Evolutionary conservation across 2,888 invertebrate species (phyloP).

Genomic region (Cactoblastis cactorum): DNA sequence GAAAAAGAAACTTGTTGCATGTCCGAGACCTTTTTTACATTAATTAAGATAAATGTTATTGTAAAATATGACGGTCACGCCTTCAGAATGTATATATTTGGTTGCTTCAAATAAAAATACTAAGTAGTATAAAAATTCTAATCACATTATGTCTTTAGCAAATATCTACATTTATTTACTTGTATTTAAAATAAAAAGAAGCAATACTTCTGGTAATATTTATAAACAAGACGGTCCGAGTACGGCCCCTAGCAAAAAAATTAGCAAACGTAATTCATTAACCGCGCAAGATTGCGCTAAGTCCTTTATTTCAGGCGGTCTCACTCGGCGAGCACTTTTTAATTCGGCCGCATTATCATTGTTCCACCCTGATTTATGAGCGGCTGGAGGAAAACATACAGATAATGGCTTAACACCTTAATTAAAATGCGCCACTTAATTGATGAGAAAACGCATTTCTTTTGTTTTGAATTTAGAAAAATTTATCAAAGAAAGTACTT

Average conservation of each 20-base stretch:
- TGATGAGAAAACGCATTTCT: slow-evolving; percentile 39
- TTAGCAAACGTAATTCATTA: slow-evolving; percentile 77
- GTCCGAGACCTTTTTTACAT: too few species aligned
- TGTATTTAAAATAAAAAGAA: too few species aligned
- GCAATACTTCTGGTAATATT: background rate
- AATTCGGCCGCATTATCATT: slow-evolving; percentile 73
- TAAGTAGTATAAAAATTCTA: too few species aligned
- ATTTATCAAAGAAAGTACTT: background rate
- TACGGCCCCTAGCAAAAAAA: slow-evolving; percentile 52
- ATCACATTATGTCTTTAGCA: too few species aligned
- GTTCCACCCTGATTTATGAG: slow-evolving; percentile 69
- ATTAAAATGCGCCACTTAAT: slow-evolving; percentile 64
- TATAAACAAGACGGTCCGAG: slow-evolving; percentile 21
- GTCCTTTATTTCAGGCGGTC: slow-evolving; percentile 65
- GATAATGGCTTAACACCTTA: slow-evolving; percentile 72
- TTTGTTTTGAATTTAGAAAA: background rate
- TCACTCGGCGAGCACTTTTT: slow-evolving; percentile 65
- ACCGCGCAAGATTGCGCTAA: slow-evolving; percentile 69
- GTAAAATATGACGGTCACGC: too few species aligned
- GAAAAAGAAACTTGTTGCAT: too few species aligned
- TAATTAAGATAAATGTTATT: too few species aligned
- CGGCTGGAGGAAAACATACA: slow-evolving; percentile 52
- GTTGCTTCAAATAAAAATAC: too few species aligned
- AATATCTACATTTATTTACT: too few species aligned
- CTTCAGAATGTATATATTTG: too few species aligned